A percentile compares a stretch with the other conserved stretches of the same genome.
These are phyloP conservation scores for Microctonus hyperodae DNA, from an alignment of 2,888 invertebrate genomes.

Conservation along the genomic window DNA sequence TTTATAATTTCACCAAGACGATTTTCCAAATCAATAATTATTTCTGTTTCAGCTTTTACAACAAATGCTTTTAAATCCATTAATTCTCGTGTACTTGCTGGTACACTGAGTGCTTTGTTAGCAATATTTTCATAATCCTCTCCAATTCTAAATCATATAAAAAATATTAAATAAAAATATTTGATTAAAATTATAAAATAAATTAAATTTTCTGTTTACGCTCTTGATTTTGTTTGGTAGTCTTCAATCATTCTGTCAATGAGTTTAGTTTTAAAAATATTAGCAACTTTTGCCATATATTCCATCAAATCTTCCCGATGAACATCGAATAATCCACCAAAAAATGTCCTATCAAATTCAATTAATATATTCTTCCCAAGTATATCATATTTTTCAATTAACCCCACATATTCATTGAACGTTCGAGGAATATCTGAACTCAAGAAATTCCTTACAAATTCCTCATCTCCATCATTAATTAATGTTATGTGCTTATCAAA, in stretches of 20 bases:
- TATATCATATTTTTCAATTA: constrained; percentile 71
- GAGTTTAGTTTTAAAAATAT: constrained; percentile 73
- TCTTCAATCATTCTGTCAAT: constrained; percentile 79
- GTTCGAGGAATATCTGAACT: constrained; percentile 67
- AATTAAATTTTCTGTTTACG: constrained; percentile 66
- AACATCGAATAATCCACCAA: constrained; percentile 86
- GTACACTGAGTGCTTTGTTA: constrained; percentile 79
- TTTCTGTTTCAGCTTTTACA: constrained; percentile 75
- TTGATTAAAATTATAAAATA: neutral
- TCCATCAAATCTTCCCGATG: constrained; percentile 81
- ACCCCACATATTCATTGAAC: constrained; percentile 71
- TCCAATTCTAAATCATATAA: constrained; percentile 70
- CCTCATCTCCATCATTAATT: constrained; percentile 71
- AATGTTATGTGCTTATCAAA: constrained; percentile 82
- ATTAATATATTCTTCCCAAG: constrained; percentile 70
- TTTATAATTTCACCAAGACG: constrained; percentile 73
- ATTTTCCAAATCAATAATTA: constrained; percentile 78
- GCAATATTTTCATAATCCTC: constrained; percentile 85
- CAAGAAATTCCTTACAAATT: constrained; percentile 71
- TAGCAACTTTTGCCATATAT: constrained; percentile 74
- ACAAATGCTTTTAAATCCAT: constrained; percentile 84
- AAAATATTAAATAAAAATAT: neutral
- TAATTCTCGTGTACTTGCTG: constrained; percentile 83
- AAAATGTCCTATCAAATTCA: constrained; percentile 69
- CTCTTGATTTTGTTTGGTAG: constrained; percentile 80